Evolutionary conservation across 2,888 invertebrate genomes (phyloP), one percentile per base, ranked within the genome.

Genomic region (Drosophila neoperkinsi): DNA sequence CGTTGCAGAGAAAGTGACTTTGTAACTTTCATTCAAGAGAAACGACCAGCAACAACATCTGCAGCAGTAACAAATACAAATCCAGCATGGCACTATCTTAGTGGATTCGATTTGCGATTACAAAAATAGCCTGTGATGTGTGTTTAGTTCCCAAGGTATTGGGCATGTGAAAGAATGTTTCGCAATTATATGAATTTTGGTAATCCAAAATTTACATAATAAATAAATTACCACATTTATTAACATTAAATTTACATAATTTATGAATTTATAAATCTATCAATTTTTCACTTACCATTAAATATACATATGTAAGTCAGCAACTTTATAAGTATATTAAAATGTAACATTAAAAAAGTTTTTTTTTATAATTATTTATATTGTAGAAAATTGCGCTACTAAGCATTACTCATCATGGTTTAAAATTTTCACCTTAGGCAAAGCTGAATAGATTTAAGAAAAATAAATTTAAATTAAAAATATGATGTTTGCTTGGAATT

Each of bases 1-100:
- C 18, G 52, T 33, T 30, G 53, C 62, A 79, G 81, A 81, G 77
- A 77, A 77, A 77, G 78, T 77, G 65, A 73, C 55, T 50, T 28
- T 61, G 66, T 72, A 79, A 84, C 84, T 81, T 88, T 87, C 89
- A 89, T 89, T 89, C 82, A 82, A 71, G 58, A 71, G 77, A 79
- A 82, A 71, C 30, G 31, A 74, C 52, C 38, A 43, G 11, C 56
- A 53, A 34, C 66, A 43, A 34, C 61, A 67, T 46, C 46, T 46
- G 50, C 64, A 64, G 64, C 64, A 57, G n/a, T 33, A 56, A 61
- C 57, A 43, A 61, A 34, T 18, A 50, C 33, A 52, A 31, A 50
- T 65, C 25, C 31, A 49, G 36, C 31, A 28, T 18, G 38, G 4
- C 31, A 51, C 49, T 57, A 66, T 56, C 52, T 69, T 36, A 52